Evolutionary conservation across 2,888 invertebrate species (phyloP).

Genomic region (Ennomos quercinarius): DNA sequence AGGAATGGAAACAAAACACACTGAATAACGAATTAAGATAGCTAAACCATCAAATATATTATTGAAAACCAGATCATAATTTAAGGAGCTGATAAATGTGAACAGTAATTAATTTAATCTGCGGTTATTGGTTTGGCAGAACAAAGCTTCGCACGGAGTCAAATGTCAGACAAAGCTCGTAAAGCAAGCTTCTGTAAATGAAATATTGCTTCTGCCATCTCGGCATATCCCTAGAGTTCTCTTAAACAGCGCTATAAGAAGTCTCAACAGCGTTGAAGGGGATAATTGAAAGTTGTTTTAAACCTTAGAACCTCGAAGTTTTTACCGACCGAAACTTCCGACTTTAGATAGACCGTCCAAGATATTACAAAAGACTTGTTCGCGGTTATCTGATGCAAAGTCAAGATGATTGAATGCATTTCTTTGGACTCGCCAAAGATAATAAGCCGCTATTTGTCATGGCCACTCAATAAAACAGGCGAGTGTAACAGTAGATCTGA

Average conservation of each 20-base stretch:
- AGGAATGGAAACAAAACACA: no score
- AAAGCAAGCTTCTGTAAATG: constrained; percentile 60
- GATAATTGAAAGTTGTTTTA: constrained; percentile 42
- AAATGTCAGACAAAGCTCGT: constrained; percentile 61
- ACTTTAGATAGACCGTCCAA: constrained; percentile 9
- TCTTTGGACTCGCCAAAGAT: constrained; percentile 11
- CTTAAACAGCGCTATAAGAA: constrained; percentile 42
- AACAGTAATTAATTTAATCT: constrained; percentile 52
- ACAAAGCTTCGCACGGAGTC: constrained; percentile 58
- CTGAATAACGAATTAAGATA: no score
- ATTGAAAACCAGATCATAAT: constrained; percentile 13
- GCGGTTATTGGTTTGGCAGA: constrained; percentile 49
- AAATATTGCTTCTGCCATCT: constrained; percentile 58
- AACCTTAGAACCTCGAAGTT: constrained; percentile 1
- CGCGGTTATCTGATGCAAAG: constrained; percentile 24
- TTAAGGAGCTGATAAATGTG: constrained; percentile 22
- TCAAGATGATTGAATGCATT: constrained; percentile 23
- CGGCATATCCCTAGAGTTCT: constrained; percentile 49
- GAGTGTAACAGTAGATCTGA: constrained; percentile 59
- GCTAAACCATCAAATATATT: background rate
- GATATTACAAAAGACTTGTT: constrained; percentile 13
- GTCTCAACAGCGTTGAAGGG: constrained; percentile 48
- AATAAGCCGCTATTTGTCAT: constrained; percentile 27
- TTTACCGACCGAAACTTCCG: constrained; percentile 17
- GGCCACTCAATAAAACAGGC: constrained; percentile 38